Conservation (phyloP, 2,113 vertebrate genomes). For the Grantiella picta region DNA sequence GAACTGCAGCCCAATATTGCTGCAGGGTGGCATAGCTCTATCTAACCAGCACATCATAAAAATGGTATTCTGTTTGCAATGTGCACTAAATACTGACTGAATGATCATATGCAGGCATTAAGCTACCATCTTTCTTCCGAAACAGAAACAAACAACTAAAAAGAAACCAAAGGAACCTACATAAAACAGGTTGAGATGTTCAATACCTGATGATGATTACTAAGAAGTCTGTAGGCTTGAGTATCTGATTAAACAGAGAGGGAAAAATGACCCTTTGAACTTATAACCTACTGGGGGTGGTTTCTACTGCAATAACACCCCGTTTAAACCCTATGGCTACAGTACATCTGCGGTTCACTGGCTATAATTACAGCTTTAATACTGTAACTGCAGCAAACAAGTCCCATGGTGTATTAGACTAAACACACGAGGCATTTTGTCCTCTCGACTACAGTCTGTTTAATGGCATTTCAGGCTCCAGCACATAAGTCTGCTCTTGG, state of each 20-base stretch:
- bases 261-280: slow-evolving; percentile 69
- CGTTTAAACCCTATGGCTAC: slow-evolving; percentile 59
- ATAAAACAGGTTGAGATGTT: not conserved
- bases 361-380: slow-evolving; percentile 73
- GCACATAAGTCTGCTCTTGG: slow-evolving; percentile 72
- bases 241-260: slow-evolving; percentile 33
- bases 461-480: slow-evolving; percentile 74
- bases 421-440: slow-evolving; percentile 58
- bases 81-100: not conserved
- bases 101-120: not conserved
- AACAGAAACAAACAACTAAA: not conserved
- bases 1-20: not conserved
- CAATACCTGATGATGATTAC: slow-evolving; percentile 26
- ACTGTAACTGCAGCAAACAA: slow-evolving; percentile 69
- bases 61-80: not conserved
- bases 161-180: not conserved
- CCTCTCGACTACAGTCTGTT: slow-evolving; percentile 62
- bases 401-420: slow-evolving; percentile 56
- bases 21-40: not conserved
- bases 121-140: not conserved
- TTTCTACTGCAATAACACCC: slow-evolving; percentile 65
- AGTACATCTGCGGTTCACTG: slow-evolving; percentile 71
- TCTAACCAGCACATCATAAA: not conserved
- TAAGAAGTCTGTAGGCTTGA: slow-evolving; percentile 11
- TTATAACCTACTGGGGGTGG: slow-evolving; percentile 65